Evolutionary conservation across 2,797 vertebrate species (phyloP), one percentile per base, ranked within the genome.

Genomic region (Artibeus lituratus): DNA sequence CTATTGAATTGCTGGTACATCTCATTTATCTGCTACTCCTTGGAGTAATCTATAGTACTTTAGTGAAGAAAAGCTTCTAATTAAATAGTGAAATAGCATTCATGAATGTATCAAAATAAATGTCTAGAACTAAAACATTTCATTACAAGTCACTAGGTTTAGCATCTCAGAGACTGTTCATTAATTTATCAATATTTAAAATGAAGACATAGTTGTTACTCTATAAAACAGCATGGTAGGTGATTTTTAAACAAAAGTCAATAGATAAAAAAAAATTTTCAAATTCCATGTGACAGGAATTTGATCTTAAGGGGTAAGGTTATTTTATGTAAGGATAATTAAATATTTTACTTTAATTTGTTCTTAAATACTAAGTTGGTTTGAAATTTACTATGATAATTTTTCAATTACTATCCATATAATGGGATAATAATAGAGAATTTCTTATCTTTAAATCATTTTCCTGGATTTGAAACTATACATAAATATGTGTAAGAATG

Each of bases 1-100:
- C 95, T 97, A 94, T 98, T 98, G 97, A 98, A 97, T 97, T 97
- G 70, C 98, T 96, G 94, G 84, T 87, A 92, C 82, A 90, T 94
- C 65, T 96, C 93, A 82, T 87, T 97, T 98, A 93, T 97, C 96
- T 94, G 97, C 86, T 97, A 91, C 78, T 96, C 77, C 32, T 96
- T 96, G 95, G 87, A 96, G 92, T 82, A 98, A 96, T 84, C 92
- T 96, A 94, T 95, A 98, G 69, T 94, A 92, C 91, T 97, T 97
- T 94, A 81, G 97, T 95, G 65, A 96, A 96, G 90, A 96, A 97
- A 73, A 93, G 84, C 94, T 97, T 97, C 88, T 91, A 95, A 39
- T 98, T 93, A 93, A 97, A 97, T 96, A 96, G 95, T 12, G 55
- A 90, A 93, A 32, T 87, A 87, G 91, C 87, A 37, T 90, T 80